Base-by-base conservation (phyloP, 2,888 invertebrate genomes). In the Andrena trimmerana region DNA sequence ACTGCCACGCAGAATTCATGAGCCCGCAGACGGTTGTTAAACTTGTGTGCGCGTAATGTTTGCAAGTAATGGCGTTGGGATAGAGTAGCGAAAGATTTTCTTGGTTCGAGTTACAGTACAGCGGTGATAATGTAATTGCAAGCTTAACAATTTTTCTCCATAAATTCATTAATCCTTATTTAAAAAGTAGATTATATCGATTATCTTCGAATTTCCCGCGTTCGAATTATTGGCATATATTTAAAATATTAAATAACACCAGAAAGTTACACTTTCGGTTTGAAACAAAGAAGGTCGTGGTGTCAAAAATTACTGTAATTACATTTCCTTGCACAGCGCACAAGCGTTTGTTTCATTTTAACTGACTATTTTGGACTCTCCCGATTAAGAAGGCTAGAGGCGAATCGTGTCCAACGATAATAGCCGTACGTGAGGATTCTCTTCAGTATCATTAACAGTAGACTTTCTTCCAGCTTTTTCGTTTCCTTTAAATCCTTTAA, bases 401-500 rank as follows among this genome's bases (percentile, higher is more conserved):
- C 1, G 42, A 71, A 74, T 27, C 24, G 54, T 36, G 54, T 60
- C 36, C 63, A 65, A 80, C 33, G 86, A 76, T 82, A 84, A 82
- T 71, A 54, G 36, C 7, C 78, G 54, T 75, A 42, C 66, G 57
- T 48, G 66, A 59, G 63, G 78, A 78, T 52, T 68, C 72, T 72
- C 72, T 75, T 81, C 48, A 48, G 70, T 70, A 66, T 77, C 81
- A 78, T 87, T 75, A 80, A 63, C 70, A 69, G 60, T 24, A 24
- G 72, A 75, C 60, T 75, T 82, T 59, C 66, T 66, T 73, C 29
- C 33, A 75, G 67, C 65, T 78, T 70, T 87, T 72, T 69, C 78
- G 57, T 69, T 75, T 20, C 76, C 73, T 69, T 83, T 74, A 81
- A 84, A 86, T 83, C 83, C 83, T 85, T 88, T 83, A 87, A 90